Base-by-base conservation (phyloP, 2,888 invertebrate species). In the Blastobasis adustella region DNA sequence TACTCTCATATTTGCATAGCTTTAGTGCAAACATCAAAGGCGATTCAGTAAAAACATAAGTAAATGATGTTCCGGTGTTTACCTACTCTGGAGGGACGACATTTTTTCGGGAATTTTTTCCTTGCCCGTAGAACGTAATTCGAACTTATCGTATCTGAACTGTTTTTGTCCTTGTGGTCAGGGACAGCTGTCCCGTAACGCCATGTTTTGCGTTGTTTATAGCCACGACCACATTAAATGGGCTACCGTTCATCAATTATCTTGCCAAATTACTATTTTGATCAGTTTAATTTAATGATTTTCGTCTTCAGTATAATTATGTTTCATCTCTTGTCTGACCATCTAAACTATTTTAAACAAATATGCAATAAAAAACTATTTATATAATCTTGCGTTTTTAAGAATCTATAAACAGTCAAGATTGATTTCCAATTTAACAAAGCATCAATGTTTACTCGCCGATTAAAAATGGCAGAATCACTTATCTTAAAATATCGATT, bases 121-220 rank as follows among this genome's bases (percentile, higher is more conserved):
- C 55, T 66, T 65, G 63, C 74, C 79, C 80, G 68, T 79, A 79
- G 82, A 79, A 46, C 79, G 87, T 82, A 88, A 88, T 77, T 75
- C 77, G 87, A 87, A 79, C 88, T 85, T 87, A 87, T 87, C 74
- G 73, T 87, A 88, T 87, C 88, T 69, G 75, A 63, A 70, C 69
- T 71, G 69, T 87, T 86, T 88, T 87, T 87, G 82, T 71, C 68
- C 71, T 71, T 84, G 87, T 73, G 86, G 88, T 87, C 85, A 85
- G 78, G 66, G 71, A 74, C 88, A 88, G 87, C 86, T 88, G 88
- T 76, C 71, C 66, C 68, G 77, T 74, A 79, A 71, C 63, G 67
- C 68, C 68, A 63, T 75, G 70, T 73, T 76, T 52, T 72, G 60
- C 75, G 79, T 79, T 82, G 76, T 82, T 82, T 81, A 80, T 78